phyloP scores from a whole-genome alignment of 2,888 invertebrate genomes.

The Nymphalis urticae region DNA sequence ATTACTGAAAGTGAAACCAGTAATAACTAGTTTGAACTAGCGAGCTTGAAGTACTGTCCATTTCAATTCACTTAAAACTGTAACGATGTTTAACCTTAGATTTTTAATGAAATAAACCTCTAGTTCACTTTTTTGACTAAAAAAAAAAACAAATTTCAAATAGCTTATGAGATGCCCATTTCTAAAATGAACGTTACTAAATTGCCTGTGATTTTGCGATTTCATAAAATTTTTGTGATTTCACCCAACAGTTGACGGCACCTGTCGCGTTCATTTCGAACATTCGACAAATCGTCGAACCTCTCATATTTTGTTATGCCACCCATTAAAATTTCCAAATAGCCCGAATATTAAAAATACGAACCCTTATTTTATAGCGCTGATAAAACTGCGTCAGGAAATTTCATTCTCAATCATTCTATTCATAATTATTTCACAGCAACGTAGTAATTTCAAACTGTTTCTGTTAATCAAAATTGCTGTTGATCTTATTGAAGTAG shows the following conservation, averaged over 20 bases:
- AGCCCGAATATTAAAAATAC: slow-evolving; percentile 36
- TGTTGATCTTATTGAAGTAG: too few relatives aligned
- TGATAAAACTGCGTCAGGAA: neutral
- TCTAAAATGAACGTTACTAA: slow-evolving; percentile 37
- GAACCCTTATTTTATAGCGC: slow-evolving; percentile 1
- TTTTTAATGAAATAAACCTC: neutral
- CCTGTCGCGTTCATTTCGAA: slow-evolving; percentile 50
- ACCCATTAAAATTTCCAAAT: slow-evolving; percentile 42
- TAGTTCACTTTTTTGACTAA: neutral
- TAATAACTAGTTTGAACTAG: too few relatives aligned
- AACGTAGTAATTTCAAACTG: too few relatives aligned
- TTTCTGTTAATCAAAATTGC: too few relatives aligned
- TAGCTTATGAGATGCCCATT: slow-evolving; percentile 38
- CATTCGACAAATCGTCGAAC: slow-evolving; percentile 43
- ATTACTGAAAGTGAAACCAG: too few relatives aligned
- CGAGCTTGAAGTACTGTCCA: too few relatives aligned
- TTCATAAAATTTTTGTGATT: slow-evolving; percentile 43
- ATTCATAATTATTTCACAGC: too few relatives aligned
- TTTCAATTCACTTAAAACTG: neutral
- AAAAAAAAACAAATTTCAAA: slow-evolving; percentile 12
- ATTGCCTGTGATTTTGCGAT: slow-evolving; percentile 45
- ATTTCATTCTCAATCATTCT: too few relatives aligned
- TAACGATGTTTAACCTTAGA: neutral
- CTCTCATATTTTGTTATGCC: slow-evolving; percentile 46
- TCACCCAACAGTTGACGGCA: slow-evolving; percentile 38